Percentiles rank a stretch among this genome's conserved stretches.
These are phyloP conservation scores for Ochropleura plecta DNA, from an alignment of 2,888 invertebrate genomes.

Conservation along the genomic window DNA sequence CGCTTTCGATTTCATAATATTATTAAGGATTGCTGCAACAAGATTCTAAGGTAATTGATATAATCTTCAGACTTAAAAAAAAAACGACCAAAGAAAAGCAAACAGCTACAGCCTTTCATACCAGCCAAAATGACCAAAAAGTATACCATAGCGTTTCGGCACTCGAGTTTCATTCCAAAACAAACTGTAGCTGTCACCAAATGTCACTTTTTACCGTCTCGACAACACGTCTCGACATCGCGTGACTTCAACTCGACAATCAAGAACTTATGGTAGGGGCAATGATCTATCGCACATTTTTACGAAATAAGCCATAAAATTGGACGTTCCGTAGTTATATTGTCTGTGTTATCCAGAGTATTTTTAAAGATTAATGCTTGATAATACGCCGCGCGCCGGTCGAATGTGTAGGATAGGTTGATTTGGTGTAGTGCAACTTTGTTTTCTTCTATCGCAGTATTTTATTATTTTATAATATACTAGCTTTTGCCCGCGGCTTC, in stretches of 20 bases:
- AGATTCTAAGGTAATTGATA: neutral
- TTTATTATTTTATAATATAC: no score
- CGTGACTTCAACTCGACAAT: constrained; percentile 69
- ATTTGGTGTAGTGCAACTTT: neutral
- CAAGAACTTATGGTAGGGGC: constrained; percentile 76
- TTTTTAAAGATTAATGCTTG: constrained; percentile 62
- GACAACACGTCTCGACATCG: constrained; percentile 65
- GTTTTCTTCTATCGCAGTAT: neutral
- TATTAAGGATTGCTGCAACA: neutral
- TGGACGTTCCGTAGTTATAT: constrained; percentile 77
- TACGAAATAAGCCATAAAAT: constrained; percentile 87
- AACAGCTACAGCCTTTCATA: neutral
- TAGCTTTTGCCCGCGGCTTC: no score
- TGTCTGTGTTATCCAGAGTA: constrained; percentile 65
- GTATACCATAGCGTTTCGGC: constrained; percentile 36
- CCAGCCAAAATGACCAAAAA: constrained; percentile 38
- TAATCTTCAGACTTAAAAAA: constrained; percentile 14
- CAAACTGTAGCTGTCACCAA: constrained; percentile 56
- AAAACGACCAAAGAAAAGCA: neutral
- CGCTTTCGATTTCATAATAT: no score
- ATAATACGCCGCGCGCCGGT: constrained; percentile 31
- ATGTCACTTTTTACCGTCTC: constrained; percentile 68
- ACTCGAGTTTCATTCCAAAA: constrained; percentile 55
- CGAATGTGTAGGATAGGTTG: constrained; percentile 16
- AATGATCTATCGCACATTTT: constrained; percentile 85